These are phyloP conservation scores for Plebejus argus DNA, from an alignment of 2,888 invertebrate genomes.

Conservation along the genomic window DNA sequence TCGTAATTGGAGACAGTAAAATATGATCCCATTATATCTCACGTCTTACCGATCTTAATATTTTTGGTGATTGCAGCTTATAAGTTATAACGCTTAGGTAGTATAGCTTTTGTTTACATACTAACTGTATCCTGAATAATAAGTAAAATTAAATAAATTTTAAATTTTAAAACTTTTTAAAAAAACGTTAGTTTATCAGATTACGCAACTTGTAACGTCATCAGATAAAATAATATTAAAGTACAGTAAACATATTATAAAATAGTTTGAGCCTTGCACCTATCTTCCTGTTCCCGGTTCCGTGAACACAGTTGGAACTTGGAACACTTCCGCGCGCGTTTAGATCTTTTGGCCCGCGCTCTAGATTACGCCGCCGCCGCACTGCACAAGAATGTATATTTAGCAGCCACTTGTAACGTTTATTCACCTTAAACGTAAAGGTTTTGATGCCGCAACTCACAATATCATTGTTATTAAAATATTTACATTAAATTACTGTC, in stretches of 20 bases:
- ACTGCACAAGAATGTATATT: background rate
- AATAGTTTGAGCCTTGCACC: background rate
- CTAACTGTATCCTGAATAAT: too few relatives aligned
- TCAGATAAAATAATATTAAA: background rate
- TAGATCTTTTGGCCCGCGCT: background rate
- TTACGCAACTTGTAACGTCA: background rate
- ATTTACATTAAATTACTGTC: too few relatives aligned
- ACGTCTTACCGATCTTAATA: too few relatives aligned
- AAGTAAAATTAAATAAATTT: too few relatives aligned
- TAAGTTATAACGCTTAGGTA: too few relatives aligned
- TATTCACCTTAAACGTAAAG: background rate
- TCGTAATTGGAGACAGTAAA: too few relatives aligned
- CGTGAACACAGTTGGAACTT: background rate
- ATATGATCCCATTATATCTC: too few relatives aligned
- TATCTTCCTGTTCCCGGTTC: slow-evolving; percentile 8
- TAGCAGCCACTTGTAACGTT: background rate
- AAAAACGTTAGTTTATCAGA: background rate
- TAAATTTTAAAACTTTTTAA: background rate
- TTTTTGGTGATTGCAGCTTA: too few relatives aligned
- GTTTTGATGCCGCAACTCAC: background rate
- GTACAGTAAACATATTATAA: background rate
- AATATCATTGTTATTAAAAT: too few relatives aligned
- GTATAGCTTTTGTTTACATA: too few relatives aligned
- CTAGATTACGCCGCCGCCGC: background rate
- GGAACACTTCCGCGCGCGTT: slow-evolving; percentile 7